Percentiles rank a stretch among this genome's conserved stretches.
Conservation (phyloP, 2,113 vertebrate species). For the Meles meles region DNA sequence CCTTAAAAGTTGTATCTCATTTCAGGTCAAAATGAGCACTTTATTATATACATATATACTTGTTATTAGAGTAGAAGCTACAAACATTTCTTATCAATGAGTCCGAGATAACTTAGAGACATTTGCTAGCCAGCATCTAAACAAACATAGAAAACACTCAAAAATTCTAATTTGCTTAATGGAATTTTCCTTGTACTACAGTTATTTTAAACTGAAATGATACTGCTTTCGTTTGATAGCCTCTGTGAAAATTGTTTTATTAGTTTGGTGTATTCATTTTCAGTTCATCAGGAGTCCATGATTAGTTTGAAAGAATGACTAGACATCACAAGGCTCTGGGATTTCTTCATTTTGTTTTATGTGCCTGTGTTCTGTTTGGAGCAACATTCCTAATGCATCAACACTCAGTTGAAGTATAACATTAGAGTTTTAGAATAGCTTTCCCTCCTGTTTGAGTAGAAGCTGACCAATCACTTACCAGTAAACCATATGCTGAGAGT, state of each 20-base stretch:
- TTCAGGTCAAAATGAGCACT: background rate
- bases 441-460: background rate
- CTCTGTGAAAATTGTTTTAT: background rate
- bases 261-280: conserved; percentile 45
- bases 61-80: background rate
- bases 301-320: conserved; percentile 42
- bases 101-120: background rate
- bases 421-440: background rate
- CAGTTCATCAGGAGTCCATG: background rate
- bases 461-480: background rate
- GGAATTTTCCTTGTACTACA: background rate
- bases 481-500: background rate
- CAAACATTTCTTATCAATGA: background rate
- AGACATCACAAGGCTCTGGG: background rate
- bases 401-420: background rate
- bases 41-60: background rate
- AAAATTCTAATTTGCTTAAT: conserved; percentile 12
- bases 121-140: background rate
- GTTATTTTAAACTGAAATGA: background rate
- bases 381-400: background rate
- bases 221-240: conserved; percentile 6
- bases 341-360: conserved; percentile 5
- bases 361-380: background rate
- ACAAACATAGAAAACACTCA: background rate
- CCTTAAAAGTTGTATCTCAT: background rate